Base-by-base conservation (phyloP, 2,888 invertebrate species). In the Drosophila prolongata region DNA sequence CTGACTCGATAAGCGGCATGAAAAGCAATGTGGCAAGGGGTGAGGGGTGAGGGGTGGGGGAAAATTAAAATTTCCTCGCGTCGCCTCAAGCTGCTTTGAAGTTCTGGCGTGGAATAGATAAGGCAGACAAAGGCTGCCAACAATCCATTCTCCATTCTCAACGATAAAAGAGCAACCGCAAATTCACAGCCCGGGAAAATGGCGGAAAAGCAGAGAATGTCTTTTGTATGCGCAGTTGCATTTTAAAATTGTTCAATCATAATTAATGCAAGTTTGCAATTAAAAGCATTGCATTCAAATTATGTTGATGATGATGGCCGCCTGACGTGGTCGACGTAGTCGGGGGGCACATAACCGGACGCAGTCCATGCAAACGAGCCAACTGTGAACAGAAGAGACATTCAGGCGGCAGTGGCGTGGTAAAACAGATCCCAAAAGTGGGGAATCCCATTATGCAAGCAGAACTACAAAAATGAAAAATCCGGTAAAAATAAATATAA, bases 181-280 rank as follows among this genome's bases (percentile, higher is more conserved):
- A 55, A 38, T 44, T 64, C 19, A 44, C 74, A 54, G 62, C 55
- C 35, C 43, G 35, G 62, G 6, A 54, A 56, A 74, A 74, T 40
- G 19, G 54, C 54, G 50, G 62, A 52, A 62, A 46, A 46, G n/a
- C 14, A 34, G 43, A 55, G 37, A 74, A 57, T 65, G 54, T 69
- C 67, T 69, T 68, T 71, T 62, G 68, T 58, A 40, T 62, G 56
- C 47, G 34, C 69, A 75, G 58, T 75, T 75, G 69, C 69, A 75
- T 55, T 75, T 75, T 75, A 67, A 80, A 78, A 78, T 62, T 65
- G 70, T 86, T 83, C 78, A 88, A 88, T 84, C 78, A 88, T 88
- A 88, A 86, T 84, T 88, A 84, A 84, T 75, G 87, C 80, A 77
- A 86, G 87, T 86, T 86, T 78, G 87, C 87, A 88, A 86, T 84